Conservation (phyloP, 2,888 invertebrate genomes). For the Nomada ruficornis region DNA sequence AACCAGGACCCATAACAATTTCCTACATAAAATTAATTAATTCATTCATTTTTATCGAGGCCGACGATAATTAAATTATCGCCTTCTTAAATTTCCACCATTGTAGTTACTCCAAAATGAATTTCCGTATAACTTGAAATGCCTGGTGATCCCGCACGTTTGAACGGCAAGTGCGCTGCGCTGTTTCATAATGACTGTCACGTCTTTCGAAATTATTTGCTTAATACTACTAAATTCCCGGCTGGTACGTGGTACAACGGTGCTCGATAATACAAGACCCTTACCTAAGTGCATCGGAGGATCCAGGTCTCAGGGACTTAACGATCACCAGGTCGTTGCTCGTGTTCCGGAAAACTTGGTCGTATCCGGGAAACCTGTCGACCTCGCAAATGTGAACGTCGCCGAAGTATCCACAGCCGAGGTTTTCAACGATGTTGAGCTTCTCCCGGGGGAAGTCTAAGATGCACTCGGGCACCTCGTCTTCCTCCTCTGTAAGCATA, state of each 20-base stretch:
- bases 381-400: conserved; percentile 90
- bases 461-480: conserved; percentile 77
- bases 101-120: no score
- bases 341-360: conserved; percentile 80
- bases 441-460: conserved; percentile 90
- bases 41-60: no score
- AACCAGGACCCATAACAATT: background rate
- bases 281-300: conserved; percentile 85
- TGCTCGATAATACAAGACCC: conserved; percentile 38
- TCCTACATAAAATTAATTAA: no score
- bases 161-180: no score
- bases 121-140: no score
- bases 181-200: background rate
- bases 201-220: conserved; percentile 33
- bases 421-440: conserved; percentile 90
- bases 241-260: conserved; percentile 5
- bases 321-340: conserved; percentile 88
- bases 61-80: no score
- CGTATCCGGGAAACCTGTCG: conserved; percentile 83
- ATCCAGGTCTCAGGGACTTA: conserved; percentile 88
- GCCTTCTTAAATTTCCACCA: no score
- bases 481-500: conserved; percentile 85
- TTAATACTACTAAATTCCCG: conserved; percentile 1
- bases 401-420: conserved; percentile 91
- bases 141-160: no score